Conservation (phyloP, 2,797 vertebrate genomes). For the Thaleichthys pacificus region DNA sequence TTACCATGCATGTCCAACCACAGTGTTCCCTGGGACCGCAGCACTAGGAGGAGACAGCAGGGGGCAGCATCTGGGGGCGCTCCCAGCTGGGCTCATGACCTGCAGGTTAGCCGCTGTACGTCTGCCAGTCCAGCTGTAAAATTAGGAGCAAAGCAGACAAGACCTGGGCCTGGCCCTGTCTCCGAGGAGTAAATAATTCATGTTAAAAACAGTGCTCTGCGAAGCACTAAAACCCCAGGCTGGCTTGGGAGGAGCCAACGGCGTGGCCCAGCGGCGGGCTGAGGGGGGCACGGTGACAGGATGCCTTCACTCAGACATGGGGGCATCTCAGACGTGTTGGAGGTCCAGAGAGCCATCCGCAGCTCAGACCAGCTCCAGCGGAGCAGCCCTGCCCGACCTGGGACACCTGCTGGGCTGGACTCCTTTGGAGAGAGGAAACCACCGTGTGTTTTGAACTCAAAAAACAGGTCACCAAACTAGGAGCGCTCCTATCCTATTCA, state of each 20-base stretch:
- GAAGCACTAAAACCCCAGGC: conserved; percentile 66
- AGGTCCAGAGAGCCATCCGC: conserved; percentile 33
- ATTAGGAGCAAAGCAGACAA: conserved; percentile 74
- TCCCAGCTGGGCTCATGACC: conserved; percentile 71
- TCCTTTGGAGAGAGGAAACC: conserved; percentile 49
- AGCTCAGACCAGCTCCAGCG: conserved; percentile 38
- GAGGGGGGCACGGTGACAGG: conserved; percentile 2
- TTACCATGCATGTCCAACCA: conserved; percentile 50
- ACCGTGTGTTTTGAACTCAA: conserved; percentile 41
- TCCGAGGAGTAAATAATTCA: conserved; percentile 77
- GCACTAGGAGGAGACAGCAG: conserved; percentile 40
- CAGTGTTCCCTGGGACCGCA: conserved; percentile 38
- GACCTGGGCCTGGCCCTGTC: conserved; percentile 53
- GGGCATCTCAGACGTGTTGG: conserved; percentile 13
- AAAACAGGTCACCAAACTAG: no score
- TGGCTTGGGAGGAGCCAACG: conserved; percentile 57
- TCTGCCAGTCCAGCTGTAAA: conserved; percentile 78
- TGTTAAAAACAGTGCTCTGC: conserved; percentile 61
- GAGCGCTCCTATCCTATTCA: no score
- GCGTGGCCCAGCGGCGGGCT: conserved; percentile 48
- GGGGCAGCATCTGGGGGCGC: conserved; percentile 46
- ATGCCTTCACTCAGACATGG: conserved; percentile 45
- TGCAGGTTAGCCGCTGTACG: conserved; percentile 68
- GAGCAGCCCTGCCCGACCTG: conserved; percentile 22
- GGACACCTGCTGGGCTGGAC: conserved; percentile 39